Conservation (phyloP, 2,113 vertebrate species). For the Ancistrus triradiatus region DNA sequence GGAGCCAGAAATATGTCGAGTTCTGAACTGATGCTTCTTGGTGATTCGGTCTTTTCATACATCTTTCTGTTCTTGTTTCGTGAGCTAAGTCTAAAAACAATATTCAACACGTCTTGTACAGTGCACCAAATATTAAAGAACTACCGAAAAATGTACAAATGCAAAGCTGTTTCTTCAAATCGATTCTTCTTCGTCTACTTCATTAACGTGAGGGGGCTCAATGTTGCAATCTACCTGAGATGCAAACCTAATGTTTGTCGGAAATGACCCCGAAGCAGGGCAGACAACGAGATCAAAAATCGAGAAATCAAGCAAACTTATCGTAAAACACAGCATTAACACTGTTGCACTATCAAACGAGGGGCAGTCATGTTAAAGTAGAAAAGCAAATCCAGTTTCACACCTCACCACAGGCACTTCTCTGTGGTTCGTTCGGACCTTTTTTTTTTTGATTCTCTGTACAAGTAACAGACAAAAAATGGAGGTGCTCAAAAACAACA, state of each 20-base stretch:
- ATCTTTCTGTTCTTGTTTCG: constrained; percentile 56
- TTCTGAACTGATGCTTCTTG: constrained; percentile 58
- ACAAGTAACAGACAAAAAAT: constrained; percentile 41
- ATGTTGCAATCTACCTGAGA: constrained; percentile 74
- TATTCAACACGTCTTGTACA: constrained; percentile 70
- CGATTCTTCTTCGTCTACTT: constrained; percentile 42
- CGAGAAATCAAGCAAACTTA: constrained; percentile 26
- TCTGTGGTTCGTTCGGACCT: constrained; percentile 23
- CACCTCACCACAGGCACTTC: constrained; percentile 34
- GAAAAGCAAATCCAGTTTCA: constrained; percentile 30
- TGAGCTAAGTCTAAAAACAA: constrained; percentile 69
- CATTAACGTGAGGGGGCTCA: constrained; percentile 55
- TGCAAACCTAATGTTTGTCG: constrained; percentile 63
- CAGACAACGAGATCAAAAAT: constrained; percentile 40
- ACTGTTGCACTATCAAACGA: constrained; percentile 45
- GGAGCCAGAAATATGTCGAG: constrained; percentile 43
- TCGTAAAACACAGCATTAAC: constrained; percentile 44
- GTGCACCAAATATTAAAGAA: constrained; percentile 74
- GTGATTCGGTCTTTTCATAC: constrained; percentile 54
- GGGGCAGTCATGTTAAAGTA: constrained; percentile 37
- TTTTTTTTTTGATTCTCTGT: constrained; percentile 32
- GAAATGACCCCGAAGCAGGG: constrained; percentile 66
- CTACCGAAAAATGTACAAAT: constrained; percentile 72
- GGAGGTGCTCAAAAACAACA: constrained; percentile 38
- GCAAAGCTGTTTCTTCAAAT: constrained; percentile 59